A percentile compares a stretch with the other conserved stretches of the same genome.
These are phyloP conservation scores for Bombycilla garrulus DNA, from an alignment of 2,113 vertebrate genomes.

Conservation along the genomic window DNA sequence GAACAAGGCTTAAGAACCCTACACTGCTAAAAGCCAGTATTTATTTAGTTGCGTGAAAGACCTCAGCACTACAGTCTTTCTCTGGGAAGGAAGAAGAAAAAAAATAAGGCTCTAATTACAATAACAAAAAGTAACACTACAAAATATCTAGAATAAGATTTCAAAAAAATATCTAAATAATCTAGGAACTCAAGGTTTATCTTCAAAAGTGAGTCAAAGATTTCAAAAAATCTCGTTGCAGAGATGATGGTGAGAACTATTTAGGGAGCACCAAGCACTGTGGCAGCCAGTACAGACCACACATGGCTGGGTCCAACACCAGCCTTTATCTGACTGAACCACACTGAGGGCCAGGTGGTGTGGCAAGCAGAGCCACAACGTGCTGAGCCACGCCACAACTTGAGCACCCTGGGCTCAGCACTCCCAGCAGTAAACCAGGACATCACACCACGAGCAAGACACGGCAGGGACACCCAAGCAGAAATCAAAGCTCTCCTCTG, in stretches of 20 bases:
- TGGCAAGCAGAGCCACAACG: fast-evolving
- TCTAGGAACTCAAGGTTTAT: not conserved
- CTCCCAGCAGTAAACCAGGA: not conserved
- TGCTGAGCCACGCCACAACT: fast-evolving
- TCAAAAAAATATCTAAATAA: not conserved
- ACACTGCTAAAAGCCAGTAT: not conserved
- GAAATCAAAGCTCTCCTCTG: not conserved
- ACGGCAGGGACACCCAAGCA: not conserved
- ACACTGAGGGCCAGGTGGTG: no score
- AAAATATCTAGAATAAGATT: not conserved
- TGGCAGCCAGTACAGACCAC: not conserved
- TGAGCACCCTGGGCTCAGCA: fast-evolving
- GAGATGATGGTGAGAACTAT: not conserved
- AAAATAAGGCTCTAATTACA: not conserved
- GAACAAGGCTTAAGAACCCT: not conserved
- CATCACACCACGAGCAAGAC: fast-evolving
- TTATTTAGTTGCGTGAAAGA: not conserved
- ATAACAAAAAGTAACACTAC: not conserved
- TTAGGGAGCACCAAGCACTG: not conserved
- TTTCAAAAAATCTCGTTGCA: not conserved
- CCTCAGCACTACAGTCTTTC: not conserved
- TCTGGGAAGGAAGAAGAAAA: not conserved
- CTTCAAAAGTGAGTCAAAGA: not conserved
- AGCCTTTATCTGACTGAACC: not conserved
- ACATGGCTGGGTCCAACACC: fast-evolving